Percentiles rank a stretch among this genome's conserved stretches.
phyloP scores from a whole-genome alignment of 2,113 vertebrate genomes.

The Podarcis raffonei region DNA sequence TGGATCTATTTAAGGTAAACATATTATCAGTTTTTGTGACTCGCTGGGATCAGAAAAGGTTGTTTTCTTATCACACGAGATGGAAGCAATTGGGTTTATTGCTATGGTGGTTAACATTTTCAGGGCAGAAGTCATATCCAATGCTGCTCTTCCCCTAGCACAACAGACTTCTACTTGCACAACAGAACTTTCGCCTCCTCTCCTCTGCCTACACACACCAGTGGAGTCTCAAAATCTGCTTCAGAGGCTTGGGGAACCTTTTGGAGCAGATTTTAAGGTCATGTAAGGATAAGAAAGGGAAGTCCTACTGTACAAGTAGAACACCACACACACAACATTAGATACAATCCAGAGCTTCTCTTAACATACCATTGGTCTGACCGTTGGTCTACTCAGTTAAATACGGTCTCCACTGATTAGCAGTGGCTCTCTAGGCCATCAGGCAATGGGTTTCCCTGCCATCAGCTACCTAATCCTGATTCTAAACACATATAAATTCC shows the following conservation, averaged over 20 bases:
- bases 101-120: neutral
- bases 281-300: too few species aligned
- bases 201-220: too few species aligned
- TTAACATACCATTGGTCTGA: neutral
- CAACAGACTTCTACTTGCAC: too few species aligned
- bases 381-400: neutral
- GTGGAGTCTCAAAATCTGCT: too few species aligned
- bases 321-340: too few species aligned
- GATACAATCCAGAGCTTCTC: too few species aligned
- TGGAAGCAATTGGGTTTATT: neutral
- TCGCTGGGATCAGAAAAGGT: neutral
- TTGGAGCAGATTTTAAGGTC: too few species aligned
- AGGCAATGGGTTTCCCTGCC: neutral
- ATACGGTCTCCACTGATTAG: neutral
- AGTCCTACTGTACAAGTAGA: too few species aligned
- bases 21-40: neutral
- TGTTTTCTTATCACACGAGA: neutral
- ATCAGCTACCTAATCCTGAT: neutral
- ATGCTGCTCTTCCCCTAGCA: too few species aligned
- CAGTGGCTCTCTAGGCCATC: neutral
- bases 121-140: neutral
- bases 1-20: neutral
- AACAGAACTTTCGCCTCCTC: too few species aligned
- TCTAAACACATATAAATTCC: too few species aligned
- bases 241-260: too few species aligned